phyloP scores from a whole-genome alignment of 2,888 invertebrate genomes.

The Drosophila atripex region DNA sequence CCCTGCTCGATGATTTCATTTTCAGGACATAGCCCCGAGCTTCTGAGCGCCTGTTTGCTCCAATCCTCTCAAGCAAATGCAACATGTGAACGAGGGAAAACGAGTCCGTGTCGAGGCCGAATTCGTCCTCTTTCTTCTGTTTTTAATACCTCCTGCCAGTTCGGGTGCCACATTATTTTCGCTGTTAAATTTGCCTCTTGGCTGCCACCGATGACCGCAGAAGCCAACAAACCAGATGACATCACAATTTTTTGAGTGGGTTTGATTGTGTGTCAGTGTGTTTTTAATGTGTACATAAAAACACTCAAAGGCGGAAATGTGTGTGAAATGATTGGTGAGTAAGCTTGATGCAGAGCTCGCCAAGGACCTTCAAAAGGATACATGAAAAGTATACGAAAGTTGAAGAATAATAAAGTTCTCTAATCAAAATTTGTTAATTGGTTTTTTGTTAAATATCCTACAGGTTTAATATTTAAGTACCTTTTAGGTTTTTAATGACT shows the following conservation, averaged over 20 bases:
- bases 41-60: slow-evolving; percentile 37
- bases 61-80: slow-evolving; percentile 56
- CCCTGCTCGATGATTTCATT: slow-evolving; percentile 65
- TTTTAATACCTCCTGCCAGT: slow-evolving; percentile 25
- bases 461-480: too few species aligned
- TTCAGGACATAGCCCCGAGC: slow-evolving; percentile 2
- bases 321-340: slow-evolving; percentile 30
- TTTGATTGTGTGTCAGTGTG: slow-evolving; percentile 38
- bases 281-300: slow-evolving; percentile 4
- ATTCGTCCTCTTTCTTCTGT: slow-evolving; percentile 5
- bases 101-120: slow-evolving; percentile 32
- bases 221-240: slow-evolving; percentile 58
- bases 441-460: too few species aligned
- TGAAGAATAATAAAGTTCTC: background rate
- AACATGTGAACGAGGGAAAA: slow-evolving; percentile 56
- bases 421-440: background rate
- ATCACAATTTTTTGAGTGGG: slow-evolving; percentile 61
- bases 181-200: slow-evolving; percentile 58
- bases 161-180: slow-evolving; percentile 46
- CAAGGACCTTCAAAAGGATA: background rate
- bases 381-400: background rate
- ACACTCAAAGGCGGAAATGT: background rate
- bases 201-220: slow-evolving; percentile 43
- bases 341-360: slow-evolving; percentile 20
- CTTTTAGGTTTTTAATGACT: too few species aligned